These are phyloP conservation scores for Tetranychus truncatus DNA, from an alignment of 2,888 invertebrate species.

Conservation along the genomic window DNA sequence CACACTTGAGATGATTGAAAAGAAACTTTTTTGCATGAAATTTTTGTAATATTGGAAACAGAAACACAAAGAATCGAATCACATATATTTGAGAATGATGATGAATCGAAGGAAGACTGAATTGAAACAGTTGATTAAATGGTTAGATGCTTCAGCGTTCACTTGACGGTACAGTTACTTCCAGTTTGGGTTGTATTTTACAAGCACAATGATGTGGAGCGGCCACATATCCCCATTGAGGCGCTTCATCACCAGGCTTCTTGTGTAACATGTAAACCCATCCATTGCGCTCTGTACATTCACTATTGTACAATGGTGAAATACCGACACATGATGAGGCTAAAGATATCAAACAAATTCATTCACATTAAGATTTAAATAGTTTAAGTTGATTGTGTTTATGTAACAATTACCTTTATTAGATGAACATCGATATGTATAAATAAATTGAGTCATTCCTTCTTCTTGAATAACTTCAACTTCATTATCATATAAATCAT, in stretches of 20 bases:
- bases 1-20: too few relatives aligned
- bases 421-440: conserved; percentile 25
- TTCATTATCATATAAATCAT: conserved; percentile 26
- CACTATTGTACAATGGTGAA: conserved; percentile 25
- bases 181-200: conserved; percentile 24
- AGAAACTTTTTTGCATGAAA: too few relatives aligned
- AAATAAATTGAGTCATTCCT: conserved; percentile 25
- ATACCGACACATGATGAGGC: conserved; percentile 25
- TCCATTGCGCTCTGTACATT: conserved; percentile 27
- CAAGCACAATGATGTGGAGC: conserved; percentile 30
- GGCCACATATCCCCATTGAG: conserved; percentile 29
- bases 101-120: too few relatives aligned
- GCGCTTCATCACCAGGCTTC: conserved; percentile 21
- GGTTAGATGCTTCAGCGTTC: too few relatives aligned
- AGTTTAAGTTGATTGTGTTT: neutral
- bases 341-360: neutral
- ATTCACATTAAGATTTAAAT: neutral
- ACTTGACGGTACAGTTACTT: neutral
- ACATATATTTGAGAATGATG: too few relatives aligned
- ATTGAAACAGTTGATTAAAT: too few relatives aligned
- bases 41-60: too few relatives aligned
- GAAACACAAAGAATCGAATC: too few relatives aligned
- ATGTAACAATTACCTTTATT: conserved; percentile 15
- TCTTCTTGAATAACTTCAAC: conserved; percentile 26
- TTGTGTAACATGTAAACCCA: conserved; percentile 28